Conservation (phyloP, 2,797 vertebrate species). For the Aphelocoma californica region DNA sequence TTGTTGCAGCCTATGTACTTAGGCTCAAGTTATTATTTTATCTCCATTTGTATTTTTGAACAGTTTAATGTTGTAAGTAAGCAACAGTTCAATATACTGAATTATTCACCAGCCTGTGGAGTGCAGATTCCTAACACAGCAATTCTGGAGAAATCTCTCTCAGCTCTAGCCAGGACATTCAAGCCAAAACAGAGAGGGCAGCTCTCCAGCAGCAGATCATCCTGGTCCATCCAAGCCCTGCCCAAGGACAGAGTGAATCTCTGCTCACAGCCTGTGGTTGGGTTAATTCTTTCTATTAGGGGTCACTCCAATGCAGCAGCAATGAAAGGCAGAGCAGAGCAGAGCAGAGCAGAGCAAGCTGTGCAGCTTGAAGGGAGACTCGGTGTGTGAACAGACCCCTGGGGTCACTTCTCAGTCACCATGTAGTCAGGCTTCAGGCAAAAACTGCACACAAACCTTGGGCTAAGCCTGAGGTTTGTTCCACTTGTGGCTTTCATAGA, state of each 20-base stretch:
- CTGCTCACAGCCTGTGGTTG: neutral
- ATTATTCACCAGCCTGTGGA: slow-evolving; percentile 5
- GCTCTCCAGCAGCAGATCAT: neutral
- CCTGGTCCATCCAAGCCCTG: neutral
- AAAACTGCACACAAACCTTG: neutral
- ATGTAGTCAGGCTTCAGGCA: neutral
- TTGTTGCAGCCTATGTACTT: slow-evolving; percentile 13
- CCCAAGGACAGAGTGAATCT: neutral
- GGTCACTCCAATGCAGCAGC: neutral
- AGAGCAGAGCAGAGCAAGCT: neutral
- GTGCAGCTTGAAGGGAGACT: neutral
- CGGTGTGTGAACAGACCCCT: accelerated
- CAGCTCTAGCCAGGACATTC: neutral
- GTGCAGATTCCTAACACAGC: neutral
- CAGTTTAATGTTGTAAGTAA: slow-evolving; percentile 34
- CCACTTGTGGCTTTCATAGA: neutral
- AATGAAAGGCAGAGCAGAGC: neutral
- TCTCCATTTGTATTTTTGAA: slow-evolving; percentile 42
- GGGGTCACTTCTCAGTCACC: neutral
- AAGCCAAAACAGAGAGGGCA: neutral
- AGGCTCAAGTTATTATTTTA: slow-evolving; percentile 44
- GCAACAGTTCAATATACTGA: neutral
- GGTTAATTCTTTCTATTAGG: neutral
- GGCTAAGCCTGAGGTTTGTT: neutral
- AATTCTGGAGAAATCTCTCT: neutral